Base-by-base conservation (phyloP, 2,113 vertebrate species). In the Rana temporaria region DNA sequence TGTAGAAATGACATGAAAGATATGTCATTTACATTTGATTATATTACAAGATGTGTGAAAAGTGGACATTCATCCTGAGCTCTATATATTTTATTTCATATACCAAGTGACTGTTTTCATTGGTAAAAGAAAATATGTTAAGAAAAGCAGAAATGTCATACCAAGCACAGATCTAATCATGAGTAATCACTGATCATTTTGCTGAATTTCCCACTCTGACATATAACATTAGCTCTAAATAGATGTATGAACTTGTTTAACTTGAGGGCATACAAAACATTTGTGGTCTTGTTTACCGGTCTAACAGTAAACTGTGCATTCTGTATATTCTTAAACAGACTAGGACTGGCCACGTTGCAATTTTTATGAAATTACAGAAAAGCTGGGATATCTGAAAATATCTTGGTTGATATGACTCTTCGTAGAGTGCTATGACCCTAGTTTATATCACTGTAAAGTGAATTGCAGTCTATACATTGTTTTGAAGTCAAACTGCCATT, bases 11-110 rank as follows among this genome's bases (percentile, higher is more conserved):
- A 60, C 57, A 72, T 53, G 20, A 52, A 26, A 63, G 26, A 80
- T 55, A 34, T 67, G 30, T 63, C 7, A 81, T 64, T 81, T 63
- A 63, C 79, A 64, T 81, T 53, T 62, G 55, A 53, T 55, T 53
- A 64, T 55, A 24, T 81, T 81, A 30, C 24, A 17, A 64, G 11
- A 32, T 63, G 67, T 62, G 67, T 48, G 60, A 52, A 64, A 63
- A 63, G n/a, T 72, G 4, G 52, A 53, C 14, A 22, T 32, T 30
- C 30, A 71, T 22, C 64, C n/a, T n/a, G 12, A 7, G 38, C 60
- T 20, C n/a, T 81, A 55, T 72, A 63, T 55, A 24, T 65, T 63
- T 55, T 73, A 17, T 3, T 52, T n/a, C 4, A 67, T 34, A 66
- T 42, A 34, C 17, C 59, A 76, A 48, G 7, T 68, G 26, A 18